A percentile compares a stretch with the other conserved stretches of the same genome.
Conservation (phyloP, 2,797 vertebrate species). For the Malurus leucopterus region DNA sequence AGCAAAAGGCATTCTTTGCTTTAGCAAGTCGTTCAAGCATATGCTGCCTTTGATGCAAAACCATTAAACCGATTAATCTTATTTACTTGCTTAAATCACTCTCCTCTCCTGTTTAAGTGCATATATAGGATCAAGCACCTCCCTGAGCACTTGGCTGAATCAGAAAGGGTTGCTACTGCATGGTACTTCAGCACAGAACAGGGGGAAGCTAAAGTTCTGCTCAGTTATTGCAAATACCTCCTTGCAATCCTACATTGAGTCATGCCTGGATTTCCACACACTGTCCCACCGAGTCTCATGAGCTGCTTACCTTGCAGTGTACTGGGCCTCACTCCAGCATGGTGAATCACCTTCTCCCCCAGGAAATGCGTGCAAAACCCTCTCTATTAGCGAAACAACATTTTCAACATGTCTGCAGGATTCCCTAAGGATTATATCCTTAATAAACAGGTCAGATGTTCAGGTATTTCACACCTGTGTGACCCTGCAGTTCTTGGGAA, state of each 20-base stretch:
- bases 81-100: neutral
- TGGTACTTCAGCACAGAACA: neutral
- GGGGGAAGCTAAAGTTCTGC: neutral
- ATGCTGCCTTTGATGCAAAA: neutral
- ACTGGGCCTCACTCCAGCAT: neutral
- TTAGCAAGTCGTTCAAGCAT: neutral
- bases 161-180: neutral
- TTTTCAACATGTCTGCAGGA: too few species aligned
- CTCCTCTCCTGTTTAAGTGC: neutral
- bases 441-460: neutral
- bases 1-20: neutral
- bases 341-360: neutral
- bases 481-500: neutral
- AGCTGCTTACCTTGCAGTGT: neutral
- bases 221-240: neutral
- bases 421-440: neutral
- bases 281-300: neutral
- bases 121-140: too few species aligned
- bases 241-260: neutral
- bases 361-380: accelerated
- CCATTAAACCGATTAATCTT: neutral
- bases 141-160: neutral
- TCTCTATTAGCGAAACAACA: neutral
- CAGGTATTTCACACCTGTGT: accelerated
- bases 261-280: neutral